A percentile compares a stretch with the other conserved stretches of the same genome.
phyloP scores from a whole-genome alignment of 1,140 invertebrate genomes.

The Euura lappo region DNA sequence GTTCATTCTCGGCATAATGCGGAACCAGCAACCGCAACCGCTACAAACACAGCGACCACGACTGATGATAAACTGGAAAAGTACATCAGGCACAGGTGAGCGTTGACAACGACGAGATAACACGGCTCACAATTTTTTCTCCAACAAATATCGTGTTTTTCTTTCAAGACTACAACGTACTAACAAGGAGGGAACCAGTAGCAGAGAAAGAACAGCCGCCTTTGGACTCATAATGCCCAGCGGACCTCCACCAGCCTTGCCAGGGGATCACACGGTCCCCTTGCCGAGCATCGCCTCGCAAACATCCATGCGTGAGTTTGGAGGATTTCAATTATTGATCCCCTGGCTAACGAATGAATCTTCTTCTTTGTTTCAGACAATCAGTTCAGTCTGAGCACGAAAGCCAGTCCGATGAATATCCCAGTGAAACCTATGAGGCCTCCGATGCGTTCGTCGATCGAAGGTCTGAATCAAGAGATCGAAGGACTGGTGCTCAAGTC shows the following conservation, averaged over 20 bases:
- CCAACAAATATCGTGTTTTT: slow-evolving; percentile 17
- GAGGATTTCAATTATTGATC: neutral
- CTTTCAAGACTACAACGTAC: slow-evolving; percentile 54
- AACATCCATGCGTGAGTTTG: slow-evolving; percentile 51
- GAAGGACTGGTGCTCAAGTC: slow-evolving; percentile 72
- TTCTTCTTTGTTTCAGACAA: slow-evolving; percentile 43
- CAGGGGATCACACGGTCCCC: slow-evolving; percentile 56
- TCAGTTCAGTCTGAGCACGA: slow-evolving; percentile 58
- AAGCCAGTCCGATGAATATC: slow-evolving; percentile 66
- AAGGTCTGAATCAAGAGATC: slow-evolving; percentile 85
- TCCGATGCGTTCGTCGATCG: slow-evolving; percentile 81
- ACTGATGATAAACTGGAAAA: slow-evolving; percentile 64
- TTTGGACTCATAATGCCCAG: slow-evolving; percentile 59
- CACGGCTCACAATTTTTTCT: neutral
- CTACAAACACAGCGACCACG: slow-evolving; percentile 31
- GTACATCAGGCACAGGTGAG: slow-evolving; percentile 60
- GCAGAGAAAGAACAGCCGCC: slow-evolving; percentile 59
- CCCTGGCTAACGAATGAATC: slow-evolving; percentile 2
- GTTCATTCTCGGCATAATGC: slow-evolving; percentile 51
- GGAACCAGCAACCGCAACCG: slow-evolving; percentile 48
- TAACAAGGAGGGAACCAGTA: slow-evolving; percentile 59
- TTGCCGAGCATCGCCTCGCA: slow-evolving; percentile 58
- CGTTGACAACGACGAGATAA: slow-evolving; percentile 5
- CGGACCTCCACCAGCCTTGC: slow-evolving; percentile 55
- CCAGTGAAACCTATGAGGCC: slow-evolving; percentile 66